Evolutionary conservation across 2,888 invertebrate species (phyloP).

Genomic region (Chrysolina haemoptera): DNA sequence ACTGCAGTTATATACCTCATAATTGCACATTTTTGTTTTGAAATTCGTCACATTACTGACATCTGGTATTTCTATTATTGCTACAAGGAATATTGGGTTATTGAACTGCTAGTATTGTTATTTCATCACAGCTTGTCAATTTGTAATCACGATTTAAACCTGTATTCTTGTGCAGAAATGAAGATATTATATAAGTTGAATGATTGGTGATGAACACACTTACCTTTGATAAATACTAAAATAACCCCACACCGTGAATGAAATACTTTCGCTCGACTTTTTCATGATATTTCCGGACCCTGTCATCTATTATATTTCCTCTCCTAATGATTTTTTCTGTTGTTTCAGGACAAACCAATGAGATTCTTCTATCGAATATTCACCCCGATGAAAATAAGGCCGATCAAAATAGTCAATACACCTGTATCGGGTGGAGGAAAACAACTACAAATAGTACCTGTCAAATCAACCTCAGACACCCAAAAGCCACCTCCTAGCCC

Average conservation of each 20-base stretch:
- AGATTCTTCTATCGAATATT: constrained; percentile 77
- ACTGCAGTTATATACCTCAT: constrained; percentile 12
- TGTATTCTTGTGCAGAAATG: neutral
- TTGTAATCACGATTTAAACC: constrained; percentile 1
- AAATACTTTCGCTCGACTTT: neutral
- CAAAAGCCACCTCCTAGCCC: constrained; percentile 37
- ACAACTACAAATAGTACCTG: constrained; percentile 66
- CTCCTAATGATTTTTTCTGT: constrained; percentile 34
- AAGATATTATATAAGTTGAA: neutral
- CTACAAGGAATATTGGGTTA: constrained; percentile 25
- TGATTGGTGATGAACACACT: neutral
- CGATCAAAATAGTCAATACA: constrained; percentile 67
- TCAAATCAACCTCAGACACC: constrained; percentile 51
- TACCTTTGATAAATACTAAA: too few relatives aligned
- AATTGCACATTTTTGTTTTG: constrained; percentile 28
- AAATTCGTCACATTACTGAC: constrained; percentile 27
- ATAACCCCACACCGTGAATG: neutral
- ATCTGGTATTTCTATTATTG: constrained; percentile 29
- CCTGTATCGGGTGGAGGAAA: constrained; percentile 65
- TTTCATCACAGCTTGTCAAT: neutral
- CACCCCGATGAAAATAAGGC: constrained; percentile 66
- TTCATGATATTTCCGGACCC: neutral
- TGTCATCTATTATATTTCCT: neutral
- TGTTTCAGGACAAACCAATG: constrained; percentile 75
- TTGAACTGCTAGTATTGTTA: constrained; percentile 11